Conservation (phyloP, 2,888 invertebrate species). For the Galerucella nymphaeae region DNA sequence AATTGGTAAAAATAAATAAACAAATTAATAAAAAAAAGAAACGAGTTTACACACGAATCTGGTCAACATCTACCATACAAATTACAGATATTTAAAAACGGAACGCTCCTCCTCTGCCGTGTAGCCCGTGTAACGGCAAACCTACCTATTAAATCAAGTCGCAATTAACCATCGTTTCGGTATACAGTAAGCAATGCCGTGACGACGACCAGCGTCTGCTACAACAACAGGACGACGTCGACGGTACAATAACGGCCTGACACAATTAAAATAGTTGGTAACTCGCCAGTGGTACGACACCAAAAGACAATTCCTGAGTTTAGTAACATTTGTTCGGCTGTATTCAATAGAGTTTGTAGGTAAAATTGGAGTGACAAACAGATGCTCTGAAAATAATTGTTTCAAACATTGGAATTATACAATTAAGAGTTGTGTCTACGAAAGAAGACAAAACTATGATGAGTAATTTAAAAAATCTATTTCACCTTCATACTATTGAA, state of each 20-base stretch:
- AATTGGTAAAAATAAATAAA: not conserved
- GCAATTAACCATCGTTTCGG: constrained; percentile 39
- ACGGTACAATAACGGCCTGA: constrained; percentile 34
- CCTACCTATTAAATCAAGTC: constrained; percentile 33
- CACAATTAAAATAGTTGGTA: constrained; percentile 50
- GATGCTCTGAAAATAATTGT: too few relatives aligned
- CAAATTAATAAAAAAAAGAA: not conserved
- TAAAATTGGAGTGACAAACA: not conserved
- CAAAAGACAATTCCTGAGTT: constrained; percentile 48
- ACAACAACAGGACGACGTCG: constrained; percentile 42
- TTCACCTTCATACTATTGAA: too few relatives aligned
- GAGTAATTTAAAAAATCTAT: too few relatives aligned
- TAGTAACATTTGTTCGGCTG: constrained; percentile 27
- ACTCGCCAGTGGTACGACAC: constrained; percentile 45
- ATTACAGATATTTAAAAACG: constrained; percentile 1
- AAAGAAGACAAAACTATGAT: too few relatives aligned
- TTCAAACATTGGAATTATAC: too few relatives aligned
- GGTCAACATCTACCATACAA: not conserved
- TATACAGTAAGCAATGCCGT: constrained; percentile 34
- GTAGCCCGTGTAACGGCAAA: constrained; percentile 22
- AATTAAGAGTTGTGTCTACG: too few relatives aligned
- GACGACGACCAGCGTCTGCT: constrained; percentile 39
- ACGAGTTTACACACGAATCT: not conserved
- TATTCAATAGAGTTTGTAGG: not conserved
- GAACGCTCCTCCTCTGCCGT: constrained; percentile 19